These are phyloP conservation scores for Alexandromys fortis DNA, from an alignment of 2,113 vertebrate species.

Conservation along the genomic window DNA sequence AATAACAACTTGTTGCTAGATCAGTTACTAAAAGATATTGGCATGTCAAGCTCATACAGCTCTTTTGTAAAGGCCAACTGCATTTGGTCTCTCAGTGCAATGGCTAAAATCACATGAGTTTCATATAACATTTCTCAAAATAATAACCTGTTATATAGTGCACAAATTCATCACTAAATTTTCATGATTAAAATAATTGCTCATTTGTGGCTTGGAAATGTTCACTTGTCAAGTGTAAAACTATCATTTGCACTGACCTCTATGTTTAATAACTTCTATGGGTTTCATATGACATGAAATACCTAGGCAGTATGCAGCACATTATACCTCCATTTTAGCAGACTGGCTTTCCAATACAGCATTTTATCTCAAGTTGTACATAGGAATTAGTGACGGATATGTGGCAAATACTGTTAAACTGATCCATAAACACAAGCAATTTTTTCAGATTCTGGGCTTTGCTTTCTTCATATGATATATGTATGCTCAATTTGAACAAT, in stretches of 20 bases:
- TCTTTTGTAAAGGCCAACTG: not conserved
- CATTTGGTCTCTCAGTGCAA: not conserved
- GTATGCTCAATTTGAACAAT: not conserved
- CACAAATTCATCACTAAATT: not conserved
- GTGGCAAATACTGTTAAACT: not conserved
- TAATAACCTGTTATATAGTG: not conserved
- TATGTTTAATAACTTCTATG: not conserved
- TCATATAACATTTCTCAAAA: not conserved
- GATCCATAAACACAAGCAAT: not conserved
- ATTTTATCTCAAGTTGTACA: not conserved
- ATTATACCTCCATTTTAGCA: not conserved
- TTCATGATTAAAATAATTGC: not conserved
- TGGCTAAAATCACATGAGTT: not conserved
- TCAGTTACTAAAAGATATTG: conserved; percentile 11
- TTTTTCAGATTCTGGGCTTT: not conserved
- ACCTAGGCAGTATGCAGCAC: not conserved
- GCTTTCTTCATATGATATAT: not conserved
- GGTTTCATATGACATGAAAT: not conserved
- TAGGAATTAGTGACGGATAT: not conserved
- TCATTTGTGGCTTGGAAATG: not conserved
- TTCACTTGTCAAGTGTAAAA: not conserved
- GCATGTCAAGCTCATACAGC: not conserved
- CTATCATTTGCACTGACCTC: not conserved
- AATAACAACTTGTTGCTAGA: not conserved
- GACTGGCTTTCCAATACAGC: not conserved